Conservation (phyloP, 30 jellyfish, hydroid and myxozoan species). For the Hydra vulgaris region DNA sequence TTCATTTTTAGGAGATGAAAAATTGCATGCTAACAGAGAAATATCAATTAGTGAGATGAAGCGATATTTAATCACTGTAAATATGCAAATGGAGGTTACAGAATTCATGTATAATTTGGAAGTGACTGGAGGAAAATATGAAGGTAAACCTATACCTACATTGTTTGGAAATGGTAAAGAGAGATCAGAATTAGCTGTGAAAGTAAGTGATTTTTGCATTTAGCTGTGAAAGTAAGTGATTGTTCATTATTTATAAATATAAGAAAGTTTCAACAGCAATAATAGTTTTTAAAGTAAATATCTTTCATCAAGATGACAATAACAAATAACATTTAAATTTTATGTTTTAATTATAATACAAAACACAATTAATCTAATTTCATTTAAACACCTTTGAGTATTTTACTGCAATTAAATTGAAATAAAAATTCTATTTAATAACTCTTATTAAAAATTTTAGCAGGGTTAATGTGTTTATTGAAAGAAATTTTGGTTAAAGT, state of each 20-base stretch:
- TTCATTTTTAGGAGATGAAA: constrained; percentile 51
- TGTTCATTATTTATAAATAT: not conserved
- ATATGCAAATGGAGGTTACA: constrained; percentile 66
- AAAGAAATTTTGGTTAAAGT: too few species aligned
- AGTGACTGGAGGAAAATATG: not conserved
- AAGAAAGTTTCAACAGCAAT: too few species aligned
- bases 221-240: not conserved
- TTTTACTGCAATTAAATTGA: too few species aligned
- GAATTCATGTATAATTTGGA: constrained; percentile 29
- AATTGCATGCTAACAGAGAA: constrained; percentile 35
- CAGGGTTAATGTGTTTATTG: too few species aligned
- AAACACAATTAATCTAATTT: too few species aligned
- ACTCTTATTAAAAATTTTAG: too few species aligned
- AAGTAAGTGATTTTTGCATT: constrained; percentile 40
- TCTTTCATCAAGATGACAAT: too few species aligned
- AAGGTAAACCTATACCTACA: constrained; percentile 51
- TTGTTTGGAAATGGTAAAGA: constrained; percentile 90
- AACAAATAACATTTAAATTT: too few species aligned
- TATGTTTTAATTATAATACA: too few species aligned
- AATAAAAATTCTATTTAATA: too few species aligned
- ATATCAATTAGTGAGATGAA: constrained; percentile 63
- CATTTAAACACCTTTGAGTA: too few species aligned
- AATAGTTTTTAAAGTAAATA: too few species aligned
- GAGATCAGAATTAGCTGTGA: constrained; percentile 65
- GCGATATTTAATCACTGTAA: constrained; percentile 62